Conservation (phyloP, 2,888 invertebrate species). For the Eueremaeus valkanovi region DNA sequence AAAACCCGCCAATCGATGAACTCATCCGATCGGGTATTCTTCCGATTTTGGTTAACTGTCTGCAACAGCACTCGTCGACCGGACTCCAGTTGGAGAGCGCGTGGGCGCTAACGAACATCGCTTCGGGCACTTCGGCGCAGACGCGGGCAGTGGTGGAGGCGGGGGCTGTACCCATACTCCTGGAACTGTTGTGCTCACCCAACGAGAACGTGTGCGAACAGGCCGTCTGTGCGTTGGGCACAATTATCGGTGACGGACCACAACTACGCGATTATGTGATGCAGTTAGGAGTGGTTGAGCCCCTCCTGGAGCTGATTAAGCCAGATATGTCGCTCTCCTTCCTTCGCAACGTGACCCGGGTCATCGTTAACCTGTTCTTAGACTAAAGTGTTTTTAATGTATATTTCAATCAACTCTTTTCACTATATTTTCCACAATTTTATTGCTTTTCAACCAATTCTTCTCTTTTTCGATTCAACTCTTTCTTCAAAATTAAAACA, state of each 20-base stretch:
- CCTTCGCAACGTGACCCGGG: constrained; percentile 97
- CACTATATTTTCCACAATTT: background rate
- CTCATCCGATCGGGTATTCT: constrained; percentile 89
- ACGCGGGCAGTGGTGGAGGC: constrained; percentile 86
- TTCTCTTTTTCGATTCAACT: background rate
- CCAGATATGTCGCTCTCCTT: constrained; percentile 93
- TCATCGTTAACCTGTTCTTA: constrained; percentile 90
- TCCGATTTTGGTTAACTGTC: constrained; percentile 85
- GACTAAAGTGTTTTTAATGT: background rate
- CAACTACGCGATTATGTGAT: constrained; percentile 91
- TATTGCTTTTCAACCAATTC: background rate
- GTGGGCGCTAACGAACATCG: constrained; percentile 96
- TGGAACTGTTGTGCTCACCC: constrained; percentile 81
- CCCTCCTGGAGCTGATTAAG: constrained; percentile 87
- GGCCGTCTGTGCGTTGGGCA: constrained; percentile 89
- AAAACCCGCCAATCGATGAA: constrained; percentile 97
- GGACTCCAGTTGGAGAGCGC: constrained; percentile 94
- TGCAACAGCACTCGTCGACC: constrained; percentile 73
- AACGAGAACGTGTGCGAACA: constrained; percentile 98
- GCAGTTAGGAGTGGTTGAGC: constrained; percentile 86
- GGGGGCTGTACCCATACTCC: constrained; percentile 88
- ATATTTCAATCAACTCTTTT: constrained; percentile 6
- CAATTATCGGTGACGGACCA: constrained; percentile 70
- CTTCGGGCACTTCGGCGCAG: constrained; percentile 87
- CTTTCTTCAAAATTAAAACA: constrained; percentile 19